Percentiles rank a stretch among this genome's conserved stretches.
Evolutionary conservation across 1,140 invertebrate species (phyloP).

Genomic region (Thrips palmi): DNA sequence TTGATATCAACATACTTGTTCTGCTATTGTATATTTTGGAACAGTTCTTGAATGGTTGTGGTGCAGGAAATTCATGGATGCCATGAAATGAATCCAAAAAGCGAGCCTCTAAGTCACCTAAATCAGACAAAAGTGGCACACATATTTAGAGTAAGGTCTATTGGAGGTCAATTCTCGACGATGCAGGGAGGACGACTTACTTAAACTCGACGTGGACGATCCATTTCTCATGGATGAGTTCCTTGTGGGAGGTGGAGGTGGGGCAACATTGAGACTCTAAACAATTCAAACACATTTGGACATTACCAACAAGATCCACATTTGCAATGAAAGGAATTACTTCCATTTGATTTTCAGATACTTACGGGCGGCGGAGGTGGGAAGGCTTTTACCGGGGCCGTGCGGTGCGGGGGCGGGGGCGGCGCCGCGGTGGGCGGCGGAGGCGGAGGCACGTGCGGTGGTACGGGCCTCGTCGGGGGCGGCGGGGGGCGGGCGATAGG

Average conservation of each 20-base stretch:
- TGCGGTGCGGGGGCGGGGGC: conserved; percentile 25
- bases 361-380: conserved; percentile 19
- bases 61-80: conserved; percentile 27
- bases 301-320: background rate
- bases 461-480: conserved; percentile 14
- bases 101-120: conserved; percentile 27
- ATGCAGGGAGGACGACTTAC: too few species aligned
- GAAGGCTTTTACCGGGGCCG: conserved; percentile 13
- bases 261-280: conserved; percentile 10
- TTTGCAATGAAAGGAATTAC: background rate
- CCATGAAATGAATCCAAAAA: conserved; percentile 30
- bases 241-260: conserved; percentile 17
- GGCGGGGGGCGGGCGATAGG: background rate
- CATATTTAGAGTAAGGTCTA: too few species aligned
- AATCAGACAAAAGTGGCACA: conserved; percentile 11
- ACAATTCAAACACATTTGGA: background rate
- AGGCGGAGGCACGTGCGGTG: conserved; percentile 22
- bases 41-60: conserved; percentile 27
- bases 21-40: conserved; percentile 34
- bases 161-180: too few species aligned
- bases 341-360: conserved; percentile 4
- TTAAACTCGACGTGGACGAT: too few species aligned
- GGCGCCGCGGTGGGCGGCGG: conserved; percentile 24
- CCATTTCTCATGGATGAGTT: conserved; percentile 16
- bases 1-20: conserved; percentile 29